phyloP scores from a whole-genome alignment of 2,113 vertebrate species.

The Meleagris gallopavo region DNA sequence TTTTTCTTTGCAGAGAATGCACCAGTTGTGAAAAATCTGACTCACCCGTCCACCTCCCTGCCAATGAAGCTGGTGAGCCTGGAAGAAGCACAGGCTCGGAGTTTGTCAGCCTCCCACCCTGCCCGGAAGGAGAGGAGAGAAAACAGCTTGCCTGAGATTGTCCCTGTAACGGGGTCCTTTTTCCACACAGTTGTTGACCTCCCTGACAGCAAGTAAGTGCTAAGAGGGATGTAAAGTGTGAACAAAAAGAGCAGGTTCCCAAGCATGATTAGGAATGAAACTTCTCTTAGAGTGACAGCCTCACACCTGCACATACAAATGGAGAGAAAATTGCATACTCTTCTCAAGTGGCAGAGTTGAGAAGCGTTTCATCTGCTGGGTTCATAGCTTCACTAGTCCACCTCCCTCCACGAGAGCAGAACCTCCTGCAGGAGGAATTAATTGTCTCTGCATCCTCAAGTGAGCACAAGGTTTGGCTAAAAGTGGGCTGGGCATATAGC shows the following conservation, averaged over 20 bases:
- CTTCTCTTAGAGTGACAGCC: background rate
- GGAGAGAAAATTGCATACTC: background rate
- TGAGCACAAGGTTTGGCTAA: background rate
- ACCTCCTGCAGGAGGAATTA: background rate
- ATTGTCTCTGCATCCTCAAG: background rate
- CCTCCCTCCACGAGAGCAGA: background rate
- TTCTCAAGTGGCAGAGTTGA: background rate
- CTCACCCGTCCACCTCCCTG: slow-evolving; percentile 83
- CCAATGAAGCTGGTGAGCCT: slow-evolving; percentile 97
- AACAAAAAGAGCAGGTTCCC: background rate
- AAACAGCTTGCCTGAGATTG: slow-evolving; percentile 92
- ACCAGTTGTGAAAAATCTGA: slow-evolving; percentile 86
- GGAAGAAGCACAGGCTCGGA: slow-evolving; percentile 94
- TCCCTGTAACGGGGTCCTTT: slow-evolving; percentile 83
- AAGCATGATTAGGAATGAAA: background rate
- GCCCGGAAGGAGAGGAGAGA: slow-evolving; percentile 90
- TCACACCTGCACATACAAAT: background rate
- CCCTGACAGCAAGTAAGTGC: slow-evolving; percentile 90
- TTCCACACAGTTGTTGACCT: slow-evolving; percentile 96
- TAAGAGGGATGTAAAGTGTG: background rate
- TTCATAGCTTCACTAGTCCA: background rate
- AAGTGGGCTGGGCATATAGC: rapidly evolving
- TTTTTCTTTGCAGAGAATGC: slow-evolving; percentile 74
- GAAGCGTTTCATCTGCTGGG: background rate
- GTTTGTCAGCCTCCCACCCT: slow-evolving; percentile 88